phyloP scores from a whole-genome alignment of 2,113 vertebrate species.

The Hypomesus transpacificus region DNA sequence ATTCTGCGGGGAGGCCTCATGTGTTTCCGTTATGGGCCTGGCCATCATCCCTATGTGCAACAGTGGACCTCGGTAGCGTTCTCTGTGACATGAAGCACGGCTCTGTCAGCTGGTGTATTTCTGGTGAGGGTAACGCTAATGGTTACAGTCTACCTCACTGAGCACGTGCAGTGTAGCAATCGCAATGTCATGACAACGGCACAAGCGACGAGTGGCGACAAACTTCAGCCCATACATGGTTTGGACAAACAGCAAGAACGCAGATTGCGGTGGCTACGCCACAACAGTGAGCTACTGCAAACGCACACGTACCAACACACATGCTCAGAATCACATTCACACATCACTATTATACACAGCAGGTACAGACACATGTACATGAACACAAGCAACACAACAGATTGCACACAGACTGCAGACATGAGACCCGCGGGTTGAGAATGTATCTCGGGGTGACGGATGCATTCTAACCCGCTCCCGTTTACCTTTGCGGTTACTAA shows the following conservation, averaged over 20 bases:
- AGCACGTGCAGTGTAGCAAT: neutral
- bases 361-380: conserved; percentile 8
- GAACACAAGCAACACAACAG: conserved; percentile 10
- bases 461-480: conserved; percentile 54
- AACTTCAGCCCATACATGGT: neutral
- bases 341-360: neutral
- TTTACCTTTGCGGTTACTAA: conserved; percentile 73
- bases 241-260: neutral
- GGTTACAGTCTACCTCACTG: neutral
- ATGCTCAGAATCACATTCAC: neutral
- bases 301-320: neutral
- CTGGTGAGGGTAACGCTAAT: neutral
- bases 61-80: too few species aligned
- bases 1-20: too few species aligned
- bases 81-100: conserved; percentile 28
- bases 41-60: too few species aligned
- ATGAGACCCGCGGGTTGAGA: conserved; percentile 40
- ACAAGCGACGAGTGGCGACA: neutral
- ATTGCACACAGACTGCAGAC: neutral
- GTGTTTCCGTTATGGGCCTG: too few species aligned
- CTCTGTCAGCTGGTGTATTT: conserved; percentile 2
- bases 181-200: neutral
- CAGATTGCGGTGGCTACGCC: neutral
- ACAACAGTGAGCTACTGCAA: neutral
- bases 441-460: conserved; percentile 47